These are phyloP conservation scores for Leucozona laternaria DNA, from an alignment of 2,888 invertebrate genomes.

Conservation along the genomic window DNA sequence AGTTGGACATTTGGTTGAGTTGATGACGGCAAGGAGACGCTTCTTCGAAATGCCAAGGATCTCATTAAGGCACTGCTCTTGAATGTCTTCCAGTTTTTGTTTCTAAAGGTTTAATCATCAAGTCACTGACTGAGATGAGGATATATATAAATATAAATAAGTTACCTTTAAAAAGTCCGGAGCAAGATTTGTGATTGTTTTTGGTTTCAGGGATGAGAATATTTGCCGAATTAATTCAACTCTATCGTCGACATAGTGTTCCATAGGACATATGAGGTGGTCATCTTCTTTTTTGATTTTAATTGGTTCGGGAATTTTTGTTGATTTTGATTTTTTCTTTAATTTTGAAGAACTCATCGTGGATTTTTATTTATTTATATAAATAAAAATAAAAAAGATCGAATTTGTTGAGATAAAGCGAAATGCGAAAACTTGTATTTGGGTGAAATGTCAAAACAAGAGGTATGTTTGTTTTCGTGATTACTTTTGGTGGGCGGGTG, in stretches of 20 bases:
- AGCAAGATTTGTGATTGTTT: slow-evolving; percentile 85
- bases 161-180: slow-evolving; percentile 84
- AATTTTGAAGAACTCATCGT: slow-evolving; percentile 74
- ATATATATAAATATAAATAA: neutral
- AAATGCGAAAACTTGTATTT: neutral
- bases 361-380: neutral
- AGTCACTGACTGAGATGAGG: too few relatives aligned
- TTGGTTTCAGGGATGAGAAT: slow-evolving; percentile 85
- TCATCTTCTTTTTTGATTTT: slow-evolving; percentile 83
- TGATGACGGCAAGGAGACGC: slow-evolving; percentile 85
- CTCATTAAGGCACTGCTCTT: slow-evolving; percentile 87
- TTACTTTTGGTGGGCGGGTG: neutral
- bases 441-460: neutral
- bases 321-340: slow-evolving; percentile 79
- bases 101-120: slow-evolving; percentile 71
- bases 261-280: slow-evolving; percentile 84
- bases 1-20: slow-evolving; percentile 81
- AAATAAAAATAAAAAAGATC: neutral
- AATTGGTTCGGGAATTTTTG: slow-evolving; percentile 81
- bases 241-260: slow-evolving; percentile 86
- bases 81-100: slow-evolving; percentile 84
- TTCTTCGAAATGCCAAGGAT: slow-evolving; percentile 87
- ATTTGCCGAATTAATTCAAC: slow-evolving; percentile 86
- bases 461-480: neutral
- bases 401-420: neutral